These are phyloP conservation scores for Clarias fuscus DNA, from an alignment of 2,797 vertebrate genomes.

Conservation along the genomic window DNA sequence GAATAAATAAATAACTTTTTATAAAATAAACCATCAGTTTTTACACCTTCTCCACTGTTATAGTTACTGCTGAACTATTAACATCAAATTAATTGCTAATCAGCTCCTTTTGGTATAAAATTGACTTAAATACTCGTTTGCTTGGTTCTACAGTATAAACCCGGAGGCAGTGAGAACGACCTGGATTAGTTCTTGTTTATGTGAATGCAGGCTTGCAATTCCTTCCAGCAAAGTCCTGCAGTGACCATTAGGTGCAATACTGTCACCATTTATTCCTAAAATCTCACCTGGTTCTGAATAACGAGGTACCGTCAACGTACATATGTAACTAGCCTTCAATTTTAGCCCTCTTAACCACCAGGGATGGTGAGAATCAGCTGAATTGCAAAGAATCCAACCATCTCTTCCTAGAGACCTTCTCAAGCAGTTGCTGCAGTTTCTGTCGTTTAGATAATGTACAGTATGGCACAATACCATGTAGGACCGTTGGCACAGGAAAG, in stretches of 20 bases:
- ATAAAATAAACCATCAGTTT: not conserved
- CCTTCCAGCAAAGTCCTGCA: not conserved
- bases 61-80: not conserved
- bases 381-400: not conserved
- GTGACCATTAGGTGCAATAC: conserved; percentile 1
- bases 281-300: not conserved
- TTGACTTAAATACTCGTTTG: not conserved
- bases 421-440: not conserved
- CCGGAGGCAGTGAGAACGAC: not conserved
- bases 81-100: not conserved
- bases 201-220: not conserved
- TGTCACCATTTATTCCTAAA: not conserved
- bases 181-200: not conserved
- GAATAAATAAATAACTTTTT: not conserved
- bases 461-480: not conserved
- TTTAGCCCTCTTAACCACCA: not conserved
- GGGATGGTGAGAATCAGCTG: not conserved
- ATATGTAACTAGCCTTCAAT: not conserved
- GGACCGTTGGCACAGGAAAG: not conserved
- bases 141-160: not conserved
- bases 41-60: not conserved
- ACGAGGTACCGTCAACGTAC: not conserved
- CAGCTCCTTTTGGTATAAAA: not conserved
- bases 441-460: too few species aligned
- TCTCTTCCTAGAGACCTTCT: not conserved